Evolutionary conservation across 2,113 vertebrate species (phyloP).

Genomic region (Lucifuga dentata): DNA sequence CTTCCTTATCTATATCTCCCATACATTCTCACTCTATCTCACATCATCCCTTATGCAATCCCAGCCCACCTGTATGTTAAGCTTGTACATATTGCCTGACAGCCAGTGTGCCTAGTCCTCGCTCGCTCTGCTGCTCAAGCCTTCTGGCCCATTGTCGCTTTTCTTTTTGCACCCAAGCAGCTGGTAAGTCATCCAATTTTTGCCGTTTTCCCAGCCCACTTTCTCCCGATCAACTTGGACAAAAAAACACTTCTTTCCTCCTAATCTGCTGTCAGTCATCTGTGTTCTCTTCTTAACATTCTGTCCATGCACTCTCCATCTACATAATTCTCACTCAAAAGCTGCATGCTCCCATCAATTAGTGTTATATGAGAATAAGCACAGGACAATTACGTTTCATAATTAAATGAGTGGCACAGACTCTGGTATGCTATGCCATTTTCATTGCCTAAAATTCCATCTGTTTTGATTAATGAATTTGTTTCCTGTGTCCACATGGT

Average conservation of each 20-base stretch:
- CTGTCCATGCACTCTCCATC: background rate
- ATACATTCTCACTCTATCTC: conserved; percentile 17
- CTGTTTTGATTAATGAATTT: no score
- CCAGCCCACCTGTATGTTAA: conserved; percentile 55
- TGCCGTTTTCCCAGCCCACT: conserved; percentile 28
- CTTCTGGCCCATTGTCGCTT: conserved; percentile 39
- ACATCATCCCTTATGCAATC: background rate
- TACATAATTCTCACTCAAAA: background rate
- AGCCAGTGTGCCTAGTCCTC: conserved; percentile 27
- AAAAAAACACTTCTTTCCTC: conserved; percentile 16
- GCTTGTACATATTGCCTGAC: conserved; percentile 51
- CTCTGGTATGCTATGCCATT: no score
- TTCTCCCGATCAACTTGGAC: conserved; percentile 34
- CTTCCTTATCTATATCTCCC: conserved; percentile 22
- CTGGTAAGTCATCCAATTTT: conserved; percentile 45
- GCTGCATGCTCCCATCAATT: background rate
- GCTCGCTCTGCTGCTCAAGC: conserved; percentile 42
- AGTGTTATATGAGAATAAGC: no score
- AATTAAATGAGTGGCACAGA: no score
- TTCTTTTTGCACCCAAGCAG: conserved; percentile 43
- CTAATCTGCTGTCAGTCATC: conserved; percentile 1
- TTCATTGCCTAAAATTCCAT: no score
- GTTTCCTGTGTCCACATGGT: no score
- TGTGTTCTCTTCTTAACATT: background rate
- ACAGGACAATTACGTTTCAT: no score